Evolutionary conservation across 2,113 vertebrate genomes (phyloP).

Genomic region (Coracopsis vasa): DNA sequence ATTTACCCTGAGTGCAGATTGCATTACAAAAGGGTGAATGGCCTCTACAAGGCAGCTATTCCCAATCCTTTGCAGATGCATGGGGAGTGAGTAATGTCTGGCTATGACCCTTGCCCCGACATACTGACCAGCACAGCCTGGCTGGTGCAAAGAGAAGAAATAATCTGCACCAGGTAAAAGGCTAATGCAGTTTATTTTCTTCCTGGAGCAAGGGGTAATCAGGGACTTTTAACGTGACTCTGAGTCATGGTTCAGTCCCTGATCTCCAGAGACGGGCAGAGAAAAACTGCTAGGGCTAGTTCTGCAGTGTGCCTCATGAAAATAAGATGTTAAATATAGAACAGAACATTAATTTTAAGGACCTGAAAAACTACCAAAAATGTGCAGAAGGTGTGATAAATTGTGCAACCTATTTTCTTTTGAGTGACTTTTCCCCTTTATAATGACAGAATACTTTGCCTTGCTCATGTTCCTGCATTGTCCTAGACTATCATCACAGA

Average conservation of each 20-base stretch:
- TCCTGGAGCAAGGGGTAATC: constrained; percentile 58
- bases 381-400: not conserved
- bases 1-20: constrained; percentile 56
- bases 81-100: constrained; percentile 62
- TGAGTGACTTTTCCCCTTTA: not conserved
- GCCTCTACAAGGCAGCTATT: constrained; percentile 61
- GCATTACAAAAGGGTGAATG: constrained; percentile 46
- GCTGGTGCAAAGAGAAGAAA: constrained; percentile 56
- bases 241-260: constrained; percentile 27
- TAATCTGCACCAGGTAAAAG: constrained; percentile 65
- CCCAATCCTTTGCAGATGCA: constrained; percentile 39
- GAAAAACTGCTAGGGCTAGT: not conserved
- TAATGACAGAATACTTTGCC: not conserved
- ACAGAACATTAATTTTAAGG: not conserved
- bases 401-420: not conserved
- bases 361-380: not conserved
- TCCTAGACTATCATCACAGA: not conserved
- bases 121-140: constrained; percentile 57
- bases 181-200: constrained; percentile 70
- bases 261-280: constrained; percentile 11
- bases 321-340: not conserved
- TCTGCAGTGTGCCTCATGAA: not conserved
- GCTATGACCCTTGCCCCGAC: constrained; percentile 52
- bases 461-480: not conserved
- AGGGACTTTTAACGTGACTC: constrained; percentile 47